phyloP scores from a whole-genome alignment of 2,888 invertebrate species.

The Leptogaster cylindrica region DNA sequence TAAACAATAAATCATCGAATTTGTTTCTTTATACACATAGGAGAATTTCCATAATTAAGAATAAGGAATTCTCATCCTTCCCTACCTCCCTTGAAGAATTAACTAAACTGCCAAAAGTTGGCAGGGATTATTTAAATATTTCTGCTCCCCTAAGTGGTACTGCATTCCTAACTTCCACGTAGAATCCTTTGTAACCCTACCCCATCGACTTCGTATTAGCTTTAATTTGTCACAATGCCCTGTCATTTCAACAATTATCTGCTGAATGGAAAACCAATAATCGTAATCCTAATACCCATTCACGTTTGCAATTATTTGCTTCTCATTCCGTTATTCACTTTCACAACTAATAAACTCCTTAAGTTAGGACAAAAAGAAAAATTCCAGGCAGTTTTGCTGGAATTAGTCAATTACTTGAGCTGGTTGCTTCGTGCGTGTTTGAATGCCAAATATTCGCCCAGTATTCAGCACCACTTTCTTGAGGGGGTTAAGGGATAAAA shows the following conservation, averaged over 20 bases:
- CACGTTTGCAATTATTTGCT: not conserved
- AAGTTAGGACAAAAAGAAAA: conserved; percentile 28
- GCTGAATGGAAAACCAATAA: conserved; percentile 17
- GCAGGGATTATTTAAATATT: too few species aligned
- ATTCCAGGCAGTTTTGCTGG: conserved; percentile 36
- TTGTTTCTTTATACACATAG: too few species aligned
- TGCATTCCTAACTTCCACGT: too few species aligned
- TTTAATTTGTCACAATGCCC: conserved; percentile 11
- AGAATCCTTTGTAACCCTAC: too few species aligned
- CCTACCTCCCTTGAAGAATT: too few species aligned
- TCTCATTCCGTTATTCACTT: not conserved
- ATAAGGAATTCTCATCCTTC: too few species aligned
- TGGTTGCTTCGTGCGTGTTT: conserved; percentile 35
- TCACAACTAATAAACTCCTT: conserved; percentile 33
- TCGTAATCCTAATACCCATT: conserved; percentile 1
- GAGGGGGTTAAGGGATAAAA: conserved; percentile 41
- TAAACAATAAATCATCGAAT: too few species aligned
- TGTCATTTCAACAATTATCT: not conserved
- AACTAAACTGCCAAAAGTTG: too few species aligned
- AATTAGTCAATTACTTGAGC: conserved; percentile 42
- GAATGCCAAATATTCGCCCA: conserved; percentile 34
- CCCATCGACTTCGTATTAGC: too few species aligned
- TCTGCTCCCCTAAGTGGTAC: too few species aligned
- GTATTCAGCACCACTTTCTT: conserved; percentile 7
- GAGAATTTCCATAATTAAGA: too few species aligned